These are phyloP conservation scores for Stramonita haemastoma DNA, from an alignment of 2,888 invertebrate species.

Conservation along the genomic window DNA sequence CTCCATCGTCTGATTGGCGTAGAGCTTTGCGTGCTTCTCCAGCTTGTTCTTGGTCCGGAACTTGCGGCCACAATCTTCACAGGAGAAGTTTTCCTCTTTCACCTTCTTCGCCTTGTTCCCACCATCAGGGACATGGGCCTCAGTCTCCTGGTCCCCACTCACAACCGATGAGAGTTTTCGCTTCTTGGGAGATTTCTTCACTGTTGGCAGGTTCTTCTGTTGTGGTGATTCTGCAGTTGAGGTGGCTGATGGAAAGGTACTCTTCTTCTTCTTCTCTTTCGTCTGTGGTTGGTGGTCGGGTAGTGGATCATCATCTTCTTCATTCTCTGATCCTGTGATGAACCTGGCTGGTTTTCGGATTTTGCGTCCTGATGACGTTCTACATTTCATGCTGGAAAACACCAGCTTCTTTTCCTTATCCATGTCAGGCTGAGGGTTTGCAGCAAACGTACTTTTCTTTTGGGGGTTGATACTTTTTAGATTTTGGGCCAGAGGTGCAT, in stretches of 20 bases:
- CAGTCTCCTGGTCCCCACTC: background rate
- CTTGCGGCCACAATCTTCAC: conserved; percentile 27
- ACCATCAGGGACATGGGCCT: background rate
- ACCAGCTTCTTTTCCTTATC: background rate
- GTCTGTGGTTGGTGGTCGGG: background rate
- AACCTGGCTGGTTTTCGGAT: conserved; percentile 20
- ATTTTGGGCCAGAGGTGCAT: background rate
- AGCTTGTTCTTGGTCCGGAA: conserved; percentile 2
- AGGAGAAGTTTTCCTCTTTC: background rate
- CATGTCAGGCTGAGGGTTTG: background rate
- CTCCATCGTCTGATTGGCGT: conserved; percentile 9
- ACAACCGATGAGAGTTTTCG: background rate
- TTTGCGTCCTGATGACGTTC: conserved; percentile 21
- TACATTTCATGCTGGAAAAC: background rate
- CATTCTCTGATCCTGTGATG: conserved; percentile 13
- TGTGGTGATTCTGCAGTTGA: no score
- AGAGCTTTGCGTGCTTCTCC: background rate
- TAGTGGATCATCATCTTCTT: background rate
- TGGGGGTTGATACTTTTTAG: background rate
- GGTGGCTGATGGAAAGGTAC: no score
- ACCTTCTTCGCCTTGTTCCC: background rate
- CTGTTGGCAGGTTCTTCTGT: no score
- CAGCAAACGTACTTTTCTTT: background rate
- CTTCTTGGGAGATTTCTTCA: background rate
- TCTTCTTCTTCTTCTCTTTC: no score